Evolutionary conservation across 2,888 invertebrate species (phyloP).

Genomic region (Nomada ruficornis): DNA sequence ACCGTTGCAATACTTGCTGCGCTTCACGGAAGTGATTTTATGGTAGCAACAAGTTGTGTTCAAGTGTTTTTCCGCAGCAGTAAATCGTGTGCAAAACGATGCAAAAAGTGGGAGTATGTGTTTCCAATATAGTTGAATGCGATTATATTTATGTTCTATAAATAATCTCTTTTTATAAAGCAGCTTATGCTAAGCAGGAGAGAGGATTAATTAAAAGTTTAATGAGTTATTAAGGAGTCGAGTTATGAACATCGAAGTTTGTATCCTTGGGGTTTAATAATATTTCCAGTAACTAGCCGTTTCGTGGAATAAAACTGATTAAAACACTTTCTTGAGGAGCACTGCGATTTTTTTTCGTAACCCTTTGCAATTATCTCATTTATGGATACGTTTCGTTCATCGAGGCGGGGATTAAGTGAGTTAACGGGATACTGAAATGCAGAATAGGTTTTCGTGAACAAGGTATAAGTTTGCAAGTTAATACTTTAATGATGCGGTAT

Average conservation of each 20-base stretch:
- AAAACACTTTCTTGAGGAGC: too few species aligned
- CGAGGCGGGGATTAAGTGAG: too few species aligned
- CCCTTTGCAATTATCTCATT: too few species aligned
- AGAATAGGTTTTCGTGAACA: not conserved
- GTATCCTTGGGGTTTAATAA: not conserved
- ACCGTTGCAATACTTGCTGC: not conserved
- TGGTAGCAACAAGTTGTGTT: slow-evolving; percentile 3
- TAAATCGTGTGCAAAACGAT: too few species aligned
- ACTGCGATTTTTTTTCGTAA: too few species aligned
- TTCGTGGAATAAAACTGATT: not conserved
- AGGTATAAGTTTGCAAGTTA: too few species aligned
- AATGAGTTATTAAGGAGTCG: not conserved
- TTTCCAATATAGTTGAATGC: too few species aligned
- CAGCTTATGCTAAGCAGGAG: not conserved
- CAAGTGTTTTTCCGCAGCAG: not conserved
- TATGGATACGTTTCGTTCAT: too few species aligned
- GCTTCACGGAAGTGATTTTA: not conserved
- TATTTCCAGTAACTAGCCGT: not conserved
- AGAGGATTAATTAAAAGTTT: slow-evolving; percentile 16
- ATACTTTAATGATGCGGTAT: too few species aligned
- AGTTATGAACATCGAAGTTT: too few species aligned
- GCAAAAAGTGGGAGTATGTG: too few species aligned
- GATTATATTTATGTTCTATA: not conserved
- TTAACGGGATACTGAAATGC: too few species aligned
- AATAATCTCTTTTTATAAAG: not conserved